A percentile compares a stretch with the other conserved stretches of the same genome.
Conservation (phyloP, 2,888 invertebrate genomes). For the Tenthredo livida region DNA sequence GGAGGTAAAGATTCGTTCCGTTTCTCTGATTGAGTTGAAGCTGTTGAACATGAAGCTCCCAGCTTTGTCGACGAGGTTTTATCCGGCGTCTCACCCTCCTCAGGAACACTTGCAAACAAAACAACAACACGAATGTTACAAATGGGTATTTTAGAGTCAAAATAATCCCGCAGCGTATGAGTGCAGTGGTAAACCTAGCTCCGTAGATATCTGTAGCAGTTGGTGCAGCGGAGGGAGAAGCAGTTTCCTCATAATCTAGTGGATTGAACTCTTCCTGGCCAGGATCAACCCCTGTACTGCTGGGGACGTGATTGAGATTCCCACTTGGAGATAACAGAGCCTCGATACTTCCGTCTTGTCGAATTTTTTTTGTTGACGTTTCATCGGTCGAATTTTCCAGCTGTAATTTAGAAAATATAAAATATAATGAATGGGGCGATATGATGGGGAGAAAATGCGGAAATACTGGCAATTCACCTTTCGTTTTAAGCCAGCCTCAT, state of each 20-base stretch:
- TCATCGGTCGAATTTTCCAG: slow-evolving; percentile 48
- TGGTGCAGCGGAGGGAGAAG: not conserved
- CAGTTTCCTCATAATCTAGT: slow-evolving; percentile 34
- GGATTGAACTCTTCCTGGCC: slow-evolving; percentile 34
- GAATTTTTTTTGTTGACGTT: slow-evolving; percentile 59
- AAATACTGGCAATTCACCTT: slow-evolving; percentile 59
- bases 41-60: not conserved
- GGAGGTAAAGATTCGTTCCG: not conserved
- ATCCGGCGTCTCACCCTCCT: not conserved
- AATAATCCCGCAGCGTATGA: not conserved
- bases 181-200: slow-evolving; percentile 52
- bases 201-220: slow-evolving; percentile 48
- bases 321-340: slow-evolving; percentile 56
- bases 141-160: not conserved
- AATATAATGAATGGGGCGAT: not conserved
- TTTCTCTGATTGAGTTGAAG: not conserved
- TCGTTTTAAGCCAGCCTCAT: slow-evolving; percentile 60
- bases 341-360: slow-evolving; percentile 55
- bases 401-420: not conserved
- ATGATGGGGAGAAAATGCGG: not conserved
- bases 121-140: not conserved
- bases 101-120: slow-evolving; percentile 3
- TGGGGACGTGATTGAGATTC: slow-evolving; percentile 44
- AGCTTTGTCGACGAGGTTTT: not conserved
- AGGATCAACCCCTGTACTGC: slow-evolving; percentile 48